Base-by-base conservation (phyloP, 2,888 invertebrate species). In the Morinoia aosen region DNA sequence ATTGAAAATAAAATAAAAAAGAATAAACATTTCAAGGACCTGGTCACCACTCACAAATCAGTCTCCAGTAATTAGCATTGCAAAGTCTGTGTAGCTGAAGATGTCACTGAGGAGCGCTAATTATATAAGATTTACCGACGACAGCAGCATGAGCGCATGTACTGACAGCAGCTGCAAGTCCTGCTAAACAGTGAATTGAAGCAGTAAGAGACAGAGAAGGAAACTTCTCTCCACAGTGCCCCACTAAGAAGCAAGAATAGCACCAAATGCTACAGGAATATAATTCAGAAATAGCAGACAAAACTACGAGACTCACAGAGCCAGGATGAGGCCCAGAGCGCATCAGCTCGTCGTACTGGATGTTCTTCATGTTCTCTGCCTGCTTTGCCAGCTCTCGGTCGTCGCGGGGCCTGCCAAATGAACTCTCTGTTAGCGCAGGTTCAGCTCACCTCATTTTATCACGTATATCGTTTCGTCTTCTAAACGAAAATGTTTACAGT, bases 361-460 rank as follows among this genome's bases (percentile, higher is more conserved):
- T 64, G 95, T 95, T 95, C 64, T 95, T 95, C 61, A 64, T 48
- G 95, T 95, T 95, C n/a, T 95, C 61, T 16, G n/a, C 11, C 95
- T 95, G 95, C 64, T 95, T 95, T 2, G 58, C 61, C 95, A 95
- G 58, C 64, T 95, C 95, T 58, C 58, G 58, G 39, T 95, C 95
- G n/a, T 93, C 93, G 7, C 93, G 93, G 19, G 93, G 33, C 57
- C 93, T 93, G 93, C 58, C 39, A 39, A 3, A 33, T 2, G 25
- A 76, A 76, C 76, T 76, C 33, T 0, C 8, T 76, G 76, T 76
- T 33, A 76, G 25, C 2, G 33, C 76, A 76, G 76, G 76, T 76
- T 33, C 2, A 76, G 25, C 33, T 48, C 8, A 76, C 33, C 25
- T 14, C 48, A 2, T 48, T 48, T 4, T 4, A 48, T 48, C 48